A percentile compares a stretch with the other conserved stretches of the same genome.
These are phyloP conservation scores for Taxidea taxus DNA, from an alignment of 2,113 vertebrate species.

Conservation along the genomic window DNA sequence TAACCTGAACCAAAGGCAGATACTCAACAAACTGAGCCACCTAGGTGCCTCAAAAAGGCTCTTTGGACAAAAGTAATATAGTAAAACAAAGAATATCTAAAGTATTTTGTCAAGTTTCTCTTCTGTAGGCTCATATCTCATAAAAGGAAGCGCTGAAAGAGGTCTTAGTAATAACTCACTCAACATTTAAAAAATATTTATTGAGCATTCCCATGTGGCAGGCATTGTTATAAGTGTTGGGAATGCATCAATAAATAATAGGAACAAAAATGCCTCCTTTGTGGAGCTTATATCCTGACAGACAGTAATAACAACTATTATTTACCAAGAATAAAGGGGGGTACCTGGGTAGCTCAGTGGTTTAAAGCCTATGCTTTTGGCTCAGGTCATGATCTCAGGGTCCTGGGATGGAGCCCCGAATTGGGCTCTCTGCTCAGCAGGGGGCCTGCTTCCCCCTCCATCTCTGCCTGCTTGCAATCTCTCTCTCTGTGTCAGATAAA, in stretches of 20 bases:
- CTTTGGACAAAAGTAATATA: not conserved
- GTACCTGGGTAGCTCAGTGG: no score
- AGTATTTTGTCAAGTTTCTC: not conserved
- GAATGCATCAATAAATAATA: not conserved
- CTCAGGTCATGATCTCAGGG: no score
- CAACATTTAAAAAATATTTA: not conserved
- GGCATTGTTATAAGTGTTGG: not conserved
- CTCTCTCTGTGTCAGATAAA: no score
- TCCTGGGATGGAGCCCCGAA: no score
- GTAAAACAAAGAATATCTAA: not conserved
- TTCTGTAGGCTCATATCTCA: not conserved
- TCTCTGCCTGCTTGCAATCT: no score
- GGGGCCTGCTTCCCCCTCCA: no score
- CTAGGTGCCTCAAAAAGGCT: not conserved
- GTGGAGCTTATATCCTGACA: not conserved
- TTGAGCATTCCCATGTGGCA: not conserved
- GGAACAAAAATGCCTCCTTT: not conserved
- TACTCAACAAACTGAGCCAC: no score
- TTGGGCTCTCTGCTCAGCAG: no score
- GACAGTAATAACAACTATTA: constrained; percentile 21
- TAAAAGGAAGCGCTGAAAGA: constrained; percentile 15
- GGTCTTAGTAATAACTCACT: not conserved
- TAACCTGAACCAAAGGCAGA: no score
- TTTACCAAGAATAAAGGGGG: not conserved
- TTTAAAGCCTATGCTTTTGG: no score